A percentile compares a stretch with the other conserved stretches of the same genome.
Conservation (phyloP, 2,888 invertebrate species). For the Odontocolon sp. region DNA sequence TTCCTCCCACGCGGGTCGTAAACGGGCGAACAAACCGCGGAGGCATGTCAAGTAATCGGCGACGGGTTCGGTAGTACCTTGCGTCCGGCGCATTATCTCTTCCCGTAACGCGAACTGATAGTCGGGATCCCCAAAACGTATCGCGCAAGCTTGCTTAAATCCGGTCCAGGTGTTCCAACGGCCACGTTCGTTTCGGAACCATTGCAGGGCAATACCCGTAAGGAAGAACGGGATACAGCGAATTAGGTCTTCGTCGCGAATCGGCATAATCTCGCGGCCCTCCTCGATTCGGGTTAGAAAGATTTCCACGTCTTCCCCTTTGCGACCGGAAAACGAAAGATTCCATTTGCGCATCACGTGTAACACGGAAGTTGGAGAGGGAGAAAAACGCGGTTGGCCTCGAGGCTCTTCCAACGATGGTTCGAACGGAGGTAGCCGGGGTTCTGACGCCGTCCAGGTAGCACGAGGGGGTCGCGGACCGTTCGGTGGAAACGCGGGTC, state of each 20-base stretch:
- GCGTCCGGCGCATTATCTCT: conserved; percentile 16
- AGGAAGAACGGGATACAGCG: conserved; percentile 37
- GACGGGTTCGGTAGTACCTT: conserved; percentile 6
- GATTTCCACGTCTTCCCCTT: conserved; percentile 6
- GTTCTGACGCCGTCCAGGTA: no score
- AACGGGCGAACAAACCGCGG: background rate
- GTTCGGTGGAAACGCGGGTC: no score
- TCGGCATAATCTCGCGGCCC: background rate
- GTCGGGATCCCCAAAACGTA: conserved; percentile 23
- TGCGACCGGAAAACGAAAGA: background rate
- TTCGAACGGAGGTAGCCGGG: no score
- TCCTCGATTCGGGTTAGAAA: conserved; percentile 8
- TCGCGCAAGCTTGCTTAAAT: background rate
- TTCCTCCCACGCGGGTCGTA: conserved; percentile 5
- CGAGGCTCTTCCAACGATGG: no score
- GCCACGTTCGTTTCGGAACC: conserved; percentile 1
- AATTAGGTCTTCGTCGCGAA: background rate
- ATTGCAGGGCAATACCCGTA: conserved; percentile 14
- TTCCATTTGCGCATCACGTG: conserved; percentile 27
- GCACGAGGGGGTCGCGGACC: no score
- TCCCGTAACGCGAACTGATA: conserved; percentile 9
- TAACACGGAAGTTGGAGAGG: background rate
- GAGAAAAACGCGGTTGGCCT: no score
- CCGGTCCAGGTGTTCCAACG: background rate
- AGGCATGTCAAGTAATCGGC: conserved; percentile 7